These are phyloP conservation scores for Ctenicera cuprea DNA, from an alignment of 2,888 invertebrate species.

Conservation along the genomic window DNA sequence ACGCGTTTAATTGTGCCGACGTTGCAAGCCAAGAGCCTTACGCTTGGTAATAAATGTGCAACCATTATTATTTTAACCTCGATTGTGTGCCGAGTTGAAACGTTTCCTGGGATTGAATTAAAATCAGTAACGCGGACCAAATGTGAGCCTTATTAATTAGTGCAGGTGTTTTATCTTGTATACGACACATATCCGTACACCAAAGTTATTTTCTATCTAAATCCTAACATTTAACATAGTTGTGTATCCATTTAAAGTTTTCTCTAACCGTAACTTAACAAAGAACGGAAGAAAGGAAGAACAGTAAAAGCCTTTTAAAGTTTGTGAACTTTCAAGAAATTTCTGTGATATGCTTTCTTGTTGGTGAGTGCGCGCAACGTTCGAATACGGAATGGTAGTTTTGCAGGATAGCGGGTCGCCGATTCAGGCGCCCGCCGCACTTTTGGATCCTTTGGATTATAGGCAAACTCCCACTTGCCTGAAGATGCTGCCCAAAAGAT, in stretches of 20 bases:
- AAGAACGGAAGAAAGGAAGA: conserved; percentile 18
- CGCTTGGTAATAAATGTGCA: conserved; percentile 32
- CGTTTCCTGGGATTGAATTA: conserved; percentile 21
- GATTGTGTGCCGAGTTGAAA: conserved; percentile 22
- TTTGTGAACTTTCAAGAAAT: conserved; percentile 38
- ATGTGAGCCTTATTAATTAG: conserved; percentile 42
- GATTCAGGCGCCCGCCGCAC: conserved; percentile 77
- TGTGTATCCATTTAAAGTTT: conserved; percentile 36
- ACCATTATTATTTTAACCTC: conserved; percentile 38
- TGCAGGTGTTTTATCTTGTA: conserved; percentile 15
- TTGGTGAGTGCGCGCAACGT: conserved; percentile 45
- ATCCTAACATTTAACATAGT: conserved; percentile 8
- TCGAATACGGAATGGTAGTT: conserved; percentile 77
- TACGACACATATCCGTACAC: conserved; percentile 27
- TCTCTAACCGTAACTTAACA: conserved; percentile 20
- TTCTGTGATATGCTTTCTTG: conserved; percentile 48
- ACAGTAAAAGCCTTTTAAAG: conserved; percentile 51
- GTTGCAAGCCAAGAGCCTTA: conserved; percentile 14
- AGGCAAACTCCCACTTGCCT: conserved; percentile 88
- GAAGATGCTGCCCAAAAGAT: conserved; percentile 93
- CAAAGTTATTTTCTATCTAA: conserved; percentile 20
- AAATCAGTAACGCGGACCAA: conserved; percentile 40
- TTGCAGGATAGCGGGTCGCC: conserved; percentile 82
- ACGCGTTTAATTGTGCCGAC: conserved; percentile 36
- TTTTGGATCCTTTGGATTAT: conserved; percentile 82